Evolutionary conservation across 2,797 vertebrate genomes (phyloP), one percentile per base, ranked within the genome.

Genomic region (Chaetophractus vellerosus): DNA sequence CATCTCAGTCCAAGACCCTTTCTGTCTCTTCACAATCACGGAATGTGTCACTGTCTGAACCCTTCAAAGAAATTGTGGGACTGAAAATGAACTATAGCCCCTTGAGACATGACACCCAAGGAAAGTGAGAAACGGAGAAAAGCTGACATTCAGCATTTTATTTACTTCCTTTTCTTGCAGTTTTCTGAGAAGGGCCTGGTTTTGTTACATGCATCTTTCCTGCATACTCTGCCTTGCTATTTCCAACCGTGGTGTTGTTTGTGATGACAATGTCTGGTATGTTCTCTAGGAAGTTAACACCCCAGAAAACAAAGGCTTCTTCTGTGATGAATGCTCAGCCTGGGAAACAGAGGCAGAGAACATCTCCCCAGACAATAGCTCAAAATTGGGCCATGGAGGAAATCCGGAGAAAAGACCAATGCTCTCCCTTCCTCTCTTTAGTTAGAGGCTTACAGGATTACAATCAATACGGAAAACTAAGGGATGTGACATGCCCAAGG

Each of bases 201-300:
- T 74, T 71, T 80, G 31, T 69, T 24, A 2, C 9, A 11, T 4
- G 28, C 5, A 2, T 38, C 88, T 93, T 76, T 66, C 63, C 50
- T 84, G 95, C 55, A 28, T 48, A 23, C 83, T 92, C 41, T 64
- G 57, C 45, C 45, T 66, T 81, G n/a, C 74, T 94, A 21, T 96
- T 84, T 91, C 69, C 23, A 90, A 5, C 45, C 19, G 16, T 21
- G 52, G 19, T 94, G 78, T 5, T 81, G 31, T 61, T 83, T 55
- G n/a, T 86, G 80, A 83, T 94, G 48, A 63, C 21, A 45, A 8
- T 74, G 83, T 89, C 66, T 96, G 36, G 80, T 72, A 33, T 80
- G 52, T 93, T 95, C 74, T 82, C 93, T 80, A 82, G 69, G 78
- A 94, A 96, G 57, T 26, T 93, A 89, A 93, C 76, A 80, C 86